Conservation (phyloP, 2,888 invertebrate genomes). For the Caenorhabditis panamensis region DNA sequence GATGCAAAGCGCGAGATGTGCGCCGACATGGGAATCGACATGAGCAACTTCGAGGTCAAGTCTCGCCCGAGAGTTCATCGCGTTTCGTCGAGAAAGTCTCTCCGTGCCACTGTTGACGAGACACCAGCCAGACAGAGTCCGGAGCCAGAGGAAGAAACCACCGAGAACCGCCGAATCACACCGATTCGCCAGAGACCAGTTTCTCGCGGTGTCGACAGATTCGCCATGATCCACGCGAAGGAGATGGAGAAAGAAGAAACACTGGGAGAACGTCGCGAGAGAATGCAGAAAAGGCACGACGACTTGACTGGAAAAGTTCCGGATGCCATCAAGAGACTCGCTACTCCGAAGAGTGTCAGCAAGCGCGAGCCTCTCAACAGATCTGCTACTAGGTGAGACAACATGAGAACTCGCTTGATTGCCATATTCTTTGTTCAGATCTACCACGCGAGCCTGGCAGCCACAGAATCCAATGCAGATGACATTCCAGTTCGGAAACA, state of each 20-base stretch:
- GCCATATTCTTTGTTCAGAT: too few relatives aligned
- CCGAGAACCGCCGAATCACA: conserved; percentile 14
- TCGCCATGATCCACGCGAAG: conserved; percentile 46
- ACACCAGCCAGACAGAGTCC: not conserved
- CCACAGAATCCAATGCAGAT: conserved; percentile 35
- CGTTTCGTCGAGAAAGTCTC: conserved; percentile 35
- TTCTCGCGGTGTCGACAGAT: conserved; percentile 24
- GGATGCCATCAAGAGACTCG: conserved; percentile 48
- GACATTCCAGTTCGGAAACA: conserved; percentile 54
- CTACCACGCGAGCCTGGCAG: conserved; percentile 19
- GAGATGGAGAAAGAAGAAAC: conserved; percentile 55
- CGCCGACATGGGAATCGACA: conserved; percentile 19
- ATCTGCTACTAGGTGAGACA: conserved; percentile 15
- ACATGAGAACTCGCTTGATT: too few relatives aligned
- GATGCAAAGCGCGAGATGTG: conserved; percentile 31
- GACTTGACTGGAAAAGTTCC: conserved; percentile 44
- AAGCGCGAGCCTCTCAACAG: conserved; percentile 34
- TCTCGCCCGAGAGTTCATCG: conserved; percentile 43
- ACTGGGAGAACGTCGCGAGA: conserved; percentile 31
- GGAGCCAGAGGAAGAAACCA: not conserved
- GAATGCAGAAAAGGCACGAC: conserved; percentile 53
- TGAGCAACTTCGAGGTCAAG: conserved; percentile 49
- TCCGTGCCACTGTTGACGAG: conserved; percentile 1
- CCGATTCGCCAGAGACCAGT: conserved; percentile 24
- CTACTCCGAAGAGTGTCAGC: conserved; percentile 55